phyloP scores from a whole-genome alignment of 2,797 vertebrate genomes.

The Otolemur crassicaudatus region DNA sequence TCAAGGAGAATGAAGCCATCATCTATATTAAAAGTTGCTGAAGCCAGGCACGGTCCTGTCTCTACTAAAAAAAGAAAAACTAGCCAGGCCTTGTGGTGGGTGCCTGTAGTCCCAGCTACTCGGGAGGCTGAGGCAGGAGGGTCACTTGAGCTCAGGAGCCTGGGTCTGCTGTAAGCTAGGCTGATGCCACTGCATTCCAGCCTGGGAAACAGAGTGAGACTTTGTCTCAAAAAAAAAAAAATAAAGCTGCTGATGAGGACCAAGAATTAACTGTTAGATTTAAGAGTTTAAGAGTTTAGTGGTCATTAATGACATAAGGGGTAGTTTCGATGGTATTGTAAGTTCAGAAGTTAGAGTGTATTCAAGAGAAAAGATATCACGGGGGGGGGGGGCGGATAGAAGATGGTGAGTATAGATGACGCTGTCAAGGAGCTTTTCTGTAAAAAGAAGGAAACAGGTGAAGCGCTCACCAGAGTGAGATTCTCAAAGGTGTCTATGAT shows the following conservation, averaged over 20 bases:
- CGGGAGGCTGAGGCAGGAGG: not conserved
- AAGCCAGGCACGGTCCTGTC: not conserved
- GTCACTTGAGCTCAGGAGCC: not conserved
- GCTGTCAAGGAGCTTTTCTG: not conserved
- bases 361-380: not conserved
- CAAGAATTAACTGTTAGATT: not conserved
- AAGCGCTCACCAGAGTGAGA: not conserved
- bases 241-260: not conserved
- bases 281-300: not conserved
- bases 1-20: slow-evolving; percentile 34
- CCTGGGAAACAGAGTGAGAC: not conserved
- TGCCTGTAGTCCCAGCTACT: not conserved
- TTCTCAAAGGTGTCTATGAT: not conserved
- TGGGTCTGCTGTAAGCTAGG: not conserved
- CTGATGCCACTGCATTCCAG: not conserved
- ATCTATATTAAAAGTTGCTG: not conserved
- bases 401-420: not conserved
- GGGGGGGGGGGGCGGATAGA: not conserved
- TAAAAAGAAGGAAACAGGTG: not conserved
- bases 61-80: not conserved
- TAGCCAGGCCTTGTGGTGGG: not conserved
- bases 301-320: not conserved
- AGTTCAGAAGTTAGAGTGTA: not conserved
- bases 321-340: not conserved
- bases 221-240: not conserved